A percentile compares a stretch with the other conserved stretches of the same genome.
phyloP scores from a whole-genome alignment of 2,888 invertebrate genomes.

The Coelopa pilipes region DNA sequence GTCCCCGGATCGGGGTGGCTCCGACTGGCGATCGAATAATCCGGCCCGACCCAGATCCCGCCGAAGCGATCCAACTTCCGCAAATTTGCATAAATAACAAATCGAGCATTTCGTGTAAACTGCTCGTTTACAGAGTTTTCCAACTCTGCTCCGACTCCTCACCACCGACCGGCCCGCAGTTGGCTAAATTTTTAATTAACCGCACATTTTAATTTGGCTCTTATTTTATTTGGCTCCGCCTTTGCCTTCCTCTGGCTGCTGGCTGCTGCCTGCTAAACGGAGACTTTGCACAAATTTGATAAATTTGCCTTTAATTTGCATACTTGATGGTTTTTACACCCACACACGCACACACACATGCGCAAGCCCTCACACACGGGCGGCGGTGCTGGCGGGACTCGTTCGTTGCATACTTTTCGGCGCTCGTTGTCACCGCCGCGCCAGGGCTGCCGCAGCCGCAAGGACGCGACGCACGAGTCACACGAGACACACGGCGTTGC shows the following conservation, averaged over 20 bases:
- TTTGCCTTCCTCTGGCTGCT: neutral
- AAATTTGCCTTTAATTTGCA: constrained; percentile 32
- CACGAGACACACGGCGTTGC: too few relatives aligned
- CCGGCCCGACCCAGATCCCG: too few relatives aligned
- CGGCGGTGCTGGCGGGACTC: too few relatives aligned
- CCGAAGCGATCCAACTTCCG: too few relatives aligned
- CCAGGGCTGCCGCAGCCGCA: too few relatives aligned
- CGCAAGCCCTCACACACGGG: neutral
- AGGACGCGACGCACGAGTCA: too few relatives aligned
- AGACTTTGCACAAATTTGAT: constrained; percentile 3
- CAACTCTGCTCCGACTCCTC: neutral
- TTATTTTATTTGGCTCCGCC: neutral
- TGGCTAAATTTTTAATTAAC: constrained; percentile 24
- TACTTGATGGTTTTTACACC: constrained; percentile 17
- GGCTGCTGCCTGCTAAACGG: neutral
- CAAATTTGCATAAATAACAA: too few relatives aligned
- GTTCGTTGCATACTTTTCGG: constrained; percentile 21
- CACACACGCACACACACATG: neutral
- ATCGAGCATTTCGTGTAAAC: too few relatives aligned
- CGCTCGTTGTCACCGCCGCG: neutral
- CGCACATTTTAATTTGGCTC: neutral
- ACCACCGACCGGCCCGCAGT: neutral
- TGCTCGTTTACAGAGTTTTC: too few relatives aligned
- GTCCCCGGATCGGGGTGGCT: too few relatives aligned
- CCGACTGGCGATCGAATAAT: too few relatives aligned